Conservation (phyloP, 2,797 vertebrate species). For the Sciurus vulgaris region DNA sequence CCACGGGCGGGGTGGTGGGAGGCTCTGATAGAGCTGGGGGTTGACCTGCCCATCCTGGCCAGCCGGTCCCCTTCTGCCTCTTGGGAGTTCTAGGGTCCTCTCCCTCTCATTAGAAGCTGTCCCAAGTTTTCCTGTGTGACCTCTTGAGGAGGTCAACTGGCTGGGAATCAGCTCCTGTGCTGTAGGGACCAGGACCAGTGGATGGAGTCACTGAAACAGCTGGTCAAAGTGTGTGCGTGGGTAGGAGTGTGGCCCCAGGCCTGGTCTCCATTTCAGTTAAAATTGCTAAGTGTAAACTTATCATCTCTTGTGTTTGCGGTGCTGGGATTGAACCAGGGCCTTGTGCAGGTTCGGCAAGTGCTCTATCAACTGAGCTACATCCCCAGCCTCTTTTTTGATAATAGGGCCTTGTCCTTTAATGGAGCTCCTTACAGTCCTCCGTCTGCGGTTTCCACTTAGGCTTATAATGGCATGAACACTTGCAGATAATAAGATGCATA, state of each 20-base stretch:
- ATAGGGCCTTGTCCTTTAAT: not conserved
- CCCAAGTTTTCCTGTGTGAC: not conserved
- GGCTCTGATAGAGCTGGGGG: not conserved
- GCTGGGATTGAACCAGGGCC: too few relatives aligned
- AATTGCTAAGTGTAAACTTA: not conserved
- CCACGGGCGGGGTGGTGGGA: not conserved
- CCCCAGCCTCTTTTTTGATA: not conserved
- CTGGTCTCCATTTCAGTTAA: constrained; percentile 12
- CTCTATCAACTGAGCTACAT: too few relatives aligned
- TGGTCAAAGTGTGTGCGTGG: not conserved
- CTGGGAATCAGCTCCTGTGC: not conserved
- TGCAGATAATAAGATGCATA: not conserved
- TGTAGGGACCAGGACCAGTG: not conserved
- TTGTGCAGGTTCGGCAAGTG: too few relatives aligned
- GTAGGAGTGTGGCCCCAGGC: not conserved
- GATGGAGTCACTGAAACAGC: not conserved
- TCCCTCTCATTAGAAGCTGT: not conserved
- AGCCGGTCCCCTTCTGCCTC: not conserved
- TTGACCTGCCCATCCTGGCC: not conserved
- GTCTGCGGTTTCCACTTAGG: not conserved
- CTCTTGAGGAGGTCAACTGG: not conserved
- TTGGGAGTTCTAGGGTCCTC: not conserved
- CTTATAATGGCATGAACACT: not conserved
- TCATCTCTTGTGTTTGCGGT: too few relatives aligned
- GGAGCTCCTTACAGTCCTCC: not conserved